Evolutionary conservation across 2,113 vertebrate genomes (phyloP), one percentile per base, ranked within the genome.

Genomic region (Paradisaea rubra): DNA sequence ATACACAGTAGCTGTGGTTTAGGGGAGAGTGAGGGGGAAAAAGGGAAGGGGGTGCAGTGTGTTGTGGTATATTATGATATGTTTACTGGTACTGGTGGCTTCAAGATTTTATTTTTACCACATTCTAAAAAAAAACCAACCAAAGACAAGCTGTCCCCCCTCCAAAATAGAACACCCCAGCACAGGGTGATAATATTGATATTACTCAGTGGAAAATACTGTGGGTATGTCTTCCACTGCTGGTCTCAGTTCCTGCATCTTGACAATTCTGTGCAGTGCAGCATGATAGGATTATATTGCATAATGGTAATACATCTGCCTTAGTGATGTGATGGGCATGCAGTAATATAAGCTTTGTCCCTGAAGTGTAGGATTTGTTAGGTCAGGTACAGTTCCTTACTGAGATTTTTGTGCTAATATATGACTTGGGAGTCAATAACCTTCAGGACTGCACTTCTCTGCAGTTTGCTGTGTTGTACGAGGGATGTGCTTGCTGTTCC

Each of bases 141-240:
- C 2, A 15, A 45, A 68, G 24, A 31, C 8, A 72, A 72, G 20
- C 17, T 30, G 11, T 27, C 8, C 6, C 33, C 6, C 11, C 37
- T 42, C 27, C 31, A 50, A 31, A 45, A 54, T 37, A 25, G 18
- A 27, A 4, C 8, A 15, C 3, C 12, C 2, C 23, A 41, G 9
- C 5, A 11, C 8, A 20, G 3, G 5, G 1, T 23, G 13, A 20
- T 86, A 11, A 23, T 24, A 17, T 20, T 33, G 15, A 18, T 4
- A 4, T 7, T 3, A 1, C n/a, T 76, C 4, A 15, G 9, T 69
- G 53, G 22, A 90, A 17, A 28, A 7, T 50, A 9, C 22, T 15
- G 15, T 30, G 4, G 6, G 3, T 33, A 4, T 12, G 14, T 7
- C 3, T 57, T 50, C 27, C 4, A 5, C 3, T 31, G 13, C 23